These are phyloP conservation scores for Phymatocera aterrima DNA, from an alignment of 2,888 invertebrate species.

Conservation along the genomic window DNA sequence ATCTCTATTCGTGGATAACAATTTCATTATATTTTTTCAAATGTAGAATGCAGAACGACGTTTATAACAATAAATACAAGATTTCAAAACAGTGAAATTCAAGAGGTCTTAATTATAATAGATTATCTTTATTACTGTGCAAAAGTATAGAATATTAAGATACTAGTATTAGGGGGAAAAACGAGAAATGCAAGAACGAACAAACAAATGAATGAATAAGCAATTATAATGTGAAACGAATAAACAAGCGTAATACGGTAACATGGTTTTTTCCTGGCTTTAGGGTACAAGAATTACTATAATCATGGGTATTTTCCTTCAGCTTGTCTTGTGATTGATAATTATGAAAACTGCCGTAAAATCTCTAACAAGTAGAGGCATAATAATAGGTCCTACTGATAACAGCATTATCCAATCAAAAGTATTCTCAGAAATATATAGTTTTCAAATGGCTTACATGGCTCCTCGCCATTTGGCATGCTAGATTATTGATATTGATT, in stretches of 20 bases:
- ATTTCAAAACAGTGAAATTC: background rate
- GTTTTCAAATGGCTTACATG: background rate
- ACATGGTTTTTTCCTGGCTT: background rate
- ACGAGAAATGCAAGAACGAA: background rate
- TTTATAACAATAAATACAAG: background rate
- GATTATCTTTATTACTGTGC: background rate
- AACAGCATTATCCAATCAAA: background rate
- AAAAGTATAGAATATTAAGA: background rate
- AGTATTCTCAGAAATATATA: background rate
- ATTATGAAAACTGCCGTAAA: slow-evolving; percentile 6
- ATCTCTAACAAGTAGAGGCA: slow-evolving; percentile 1
- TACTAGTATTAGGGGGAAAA: background rate
- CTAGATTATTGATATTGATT: slow-evolving; percentile 17
- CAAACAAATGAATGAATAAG: no score
- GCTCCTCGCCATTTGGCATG: slow-evolving; percentile 18
- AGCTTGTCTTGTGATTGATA: background rate
- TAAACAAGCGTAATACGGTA: background rate
- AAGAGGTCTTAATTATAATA: background rate
- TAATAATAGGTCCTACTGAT: slow-evolving; percentile 3
- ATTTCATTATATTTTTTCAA: background rate
- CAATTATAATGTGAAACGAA: background rate
- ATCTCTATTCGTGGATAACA: background rate
- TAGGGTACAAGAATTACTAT: background rate
- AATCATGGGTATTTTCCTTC: slow-evolving; percentile 27
- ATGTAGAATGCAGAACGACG: background rate